Conservation (phyloP, 64 coral and sea anemone genomes). For the Actinia tenebrosa region DNA sequence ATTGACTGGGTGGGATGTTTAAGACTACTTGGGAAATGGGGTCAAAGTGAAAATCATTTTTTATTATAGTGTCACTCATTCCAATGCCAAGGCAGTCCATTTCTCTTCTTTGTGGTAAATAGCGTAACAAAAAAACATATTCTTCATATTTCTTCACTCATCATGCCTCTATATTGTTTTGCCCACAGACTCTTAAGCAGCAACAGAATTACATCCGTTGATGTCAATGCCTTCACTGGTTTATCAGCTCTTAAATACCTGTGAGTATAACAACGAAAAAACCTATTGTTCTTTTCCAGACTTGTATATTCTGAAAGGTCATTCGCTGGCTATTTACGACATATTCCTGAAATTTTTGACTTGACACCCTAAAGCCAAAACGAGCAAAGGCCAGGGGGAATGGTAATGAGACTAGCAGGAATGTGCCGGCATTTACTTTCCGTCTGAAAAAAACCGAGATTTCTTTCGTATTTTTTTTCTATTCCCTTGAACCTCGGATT, state of each 20-base stretch:
- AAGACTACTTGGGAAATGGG: background rate
- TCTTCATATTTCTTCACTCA: background rate
- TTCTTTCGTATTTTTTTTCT: no score
- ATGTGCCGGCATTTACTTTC: no score
- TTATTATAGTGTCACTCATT: background rate
- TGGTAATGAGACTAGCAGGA: no score
- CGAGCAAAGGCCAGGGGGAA: no score
- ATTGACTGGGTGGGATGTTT: no score
- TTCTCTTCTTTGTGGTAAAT: background rate
- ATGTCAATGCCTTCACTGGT: slow-evolving; percentile 59
- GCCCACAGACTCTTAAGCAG: slow-evolving; percentile 50
- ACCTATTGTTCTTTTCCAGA: background rate
- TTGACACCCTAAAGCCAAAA: background rate
- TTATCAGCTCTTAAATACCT: slow-evolving; percentile 67
- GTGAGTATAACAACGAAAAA: slow-evolving; percentile 48
- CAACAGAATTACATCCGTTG: slow-evolving; percentile 54
- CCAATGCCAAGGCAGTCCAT: background rate
- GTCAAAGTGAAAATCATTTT: background rate
- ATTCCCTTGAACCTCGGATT: no score
- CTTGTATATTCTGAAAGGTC: background rate
- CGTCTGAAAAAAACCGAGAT: no score
- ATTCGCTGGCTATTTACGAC: background rate
- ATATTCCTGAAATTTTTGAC: background rate
- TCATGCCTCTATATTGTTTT: background rate
- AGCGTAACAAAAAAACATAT: background rate